Evolutionary conservation across 2,113 vertebrate genomes (phyloP).

Genomic region (Chrysemys picta): DNA sequence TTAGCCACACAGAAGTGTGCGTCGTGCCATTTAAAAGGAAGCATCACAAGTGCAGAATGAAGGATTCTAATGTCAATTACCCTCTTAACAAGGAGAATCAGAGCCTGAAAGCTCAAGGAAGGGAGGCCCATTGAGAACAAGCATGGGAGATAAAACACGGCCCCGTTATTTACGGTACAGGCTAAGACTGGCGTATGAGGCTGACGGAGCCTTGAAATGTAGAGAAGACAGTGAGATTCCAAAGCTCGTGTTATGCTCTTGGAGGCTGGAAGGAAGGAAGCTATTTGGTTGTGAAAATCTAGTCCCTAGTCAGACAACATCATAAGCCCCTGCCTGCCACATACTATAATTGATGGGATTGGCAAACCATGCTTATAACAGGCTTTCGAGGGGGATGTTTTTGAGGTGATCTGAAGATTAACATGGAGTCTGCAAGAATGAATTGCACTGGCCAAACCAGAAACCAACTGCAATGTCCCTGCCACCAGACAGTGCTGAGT

Average conservation of each 20-base stretch:
- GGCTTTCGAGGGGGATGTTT: not conserved
- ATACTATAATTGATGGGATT: not conserved
- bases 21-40: slow-evolving; percentile 14
- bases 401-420: not conserved
- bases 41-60: not conserved
- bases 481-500: not conserved
- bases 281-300: not conserved
- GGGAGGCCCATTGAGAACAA: not conserved
- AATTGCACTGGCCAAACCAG: not conserved
- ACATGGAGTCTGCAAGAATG: not conserved
- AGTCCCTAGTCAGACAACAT: not conserved
- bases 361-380: not conserved
- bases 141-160: not conserved
- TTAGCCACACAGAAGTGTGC: slow-evolving; percentile 15
- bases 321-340: not conserved
- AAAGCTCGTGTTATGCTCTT: not conserved
- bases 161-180: not conserved
- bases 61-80: not conserved
- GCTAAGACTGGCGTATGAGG: not conserved
- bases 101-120: not conserved
- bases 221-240: not conserved
- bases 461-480: not conserved
- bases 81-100: slow-evolving; percentile 9
- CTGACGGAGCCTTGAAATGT: not conserved
- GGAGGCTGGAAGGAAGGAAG: not conserved